Base-by-base conservation (phyloP, 2,797 vertebrate species). In the Heteromormyrus szaboi region DNA sequence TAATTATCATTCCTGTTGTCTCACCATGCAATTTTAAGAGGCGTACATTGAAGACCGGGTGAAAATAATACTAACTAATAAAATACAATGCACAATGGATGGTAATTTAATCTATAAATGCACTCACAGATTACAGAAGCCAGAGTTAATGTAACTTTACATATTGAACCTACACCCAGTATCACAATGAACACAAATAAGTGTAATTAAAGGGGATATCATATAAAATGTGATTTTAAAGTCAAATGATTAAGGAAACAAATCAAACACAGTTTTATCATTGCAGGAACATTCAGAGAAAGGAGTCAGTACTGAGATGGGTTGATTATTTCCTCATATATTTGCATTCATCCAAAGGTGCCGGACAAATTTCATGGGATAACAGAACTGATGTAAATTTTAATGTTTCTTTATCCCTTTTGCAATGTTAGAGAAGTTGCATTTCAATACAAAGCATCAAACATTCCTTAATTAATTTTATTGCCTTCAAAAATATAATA, bases 301-400 rank as follows among this genome's bases (percentile, higher is more conserved):
- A 51, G 81, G 44, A 44, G 46, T 46, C 76, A 19, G 19, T 29
- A 8, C 81, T 46, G 33, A 41, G 25, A 44, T 33, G 37, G 25
- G 59, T 8, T 37, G 62, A 48, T 53, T 29, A 4, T 29, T 81
- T 90, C 88, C 89, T 89, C 22, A 79, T 84, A 37, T 8, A 89
- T 90, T 88, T 89, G 85, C 88, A 89, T 87, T n/a, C 4, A 37
- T 41, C 37, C n/a, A 87, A 87, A 33, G 29, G 4, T 25, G 22
- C 46, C n/a, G 4, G 48, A 29, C 72, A 37, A 81, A 81, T 62
- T 33, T 53, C n/a, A 89, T 53, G 29, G 25, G 33, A 56, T 41
- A 44, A 53, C 29, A 37, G 46, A 17, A 88, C 51, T 88, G 68
- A 88, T 59, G 87, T 33, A 46, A 7, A 65, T 48, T 46, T 22